Percentiles rank a stretch among this genome's conserved stretches.
Conservation (phyloP, 1,140 invertebrate genomes). For the Drosophila lacteicornis region DNA sequence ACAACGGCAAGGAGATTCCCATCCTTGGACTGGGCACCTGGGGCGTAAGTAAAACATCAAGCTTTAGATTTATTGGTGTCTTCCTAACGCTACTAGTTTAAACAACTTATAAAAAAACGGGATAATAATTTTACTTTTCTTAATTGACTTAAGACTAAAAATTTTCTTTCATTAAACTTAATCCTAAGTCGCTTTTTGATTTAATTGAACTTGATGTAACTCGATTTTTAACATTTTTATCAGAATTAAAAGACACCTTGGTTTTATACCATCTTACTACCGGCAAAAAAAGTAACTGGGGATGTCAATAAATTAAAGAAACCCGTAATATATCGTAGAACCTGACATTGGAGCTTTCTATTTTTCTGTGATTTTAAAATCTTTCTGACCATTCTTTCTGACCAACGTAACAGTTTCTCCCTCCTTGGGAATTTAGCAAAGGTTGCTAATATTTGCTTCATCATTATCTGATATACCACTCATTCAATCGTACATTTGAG, state of each 20-base stretch:
- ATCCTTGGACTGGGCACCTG: constrained; percentile 92
- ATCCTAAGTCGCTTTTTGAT: too few species aligned
- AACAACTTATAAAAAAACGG: too few species aligned
- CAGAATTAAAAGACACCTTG: neutral
- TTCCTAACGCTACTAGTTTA: too few species aligned
- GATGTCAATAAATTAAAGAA: neutral
- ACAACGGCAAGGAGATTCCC: constrained; percentile 89
- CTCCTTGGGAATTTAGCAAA: constrained; percentile 26
- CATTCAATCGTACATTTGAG: neutral
- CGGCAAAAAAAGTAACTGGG: too few species aligned
- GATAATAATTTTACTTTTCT: too few species aligned
- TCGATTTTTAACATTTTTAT: neutral
- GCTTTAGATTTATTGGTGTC: too few species aligned
- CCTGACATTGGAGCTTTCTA: neutral
- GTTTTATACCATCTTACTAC: fast-evolving
- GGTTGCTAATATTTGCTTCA: constrained; percentile 18
- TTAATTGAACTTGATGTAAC: too few species aligned
- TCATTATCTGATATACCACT: constrained; percentile 6
- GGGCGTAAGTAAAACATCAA: constrained; percentile 87
- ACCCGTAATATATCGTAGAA: too few species aligned
- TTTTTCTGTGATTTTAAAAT: neutral
- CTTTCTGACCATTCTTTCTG: neutral
- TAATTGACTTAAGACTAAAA: too few species aligned
- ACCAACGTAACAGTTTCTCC: constrained; percentile 60
- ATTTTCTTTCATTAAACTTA: too few species aligned